Evolutionary conservation across 1,140 invertebrate genomes (phyloP), one percentile per base, ranked within the genome.

Genomic region (Drosophila nigromelanica): DNA sequence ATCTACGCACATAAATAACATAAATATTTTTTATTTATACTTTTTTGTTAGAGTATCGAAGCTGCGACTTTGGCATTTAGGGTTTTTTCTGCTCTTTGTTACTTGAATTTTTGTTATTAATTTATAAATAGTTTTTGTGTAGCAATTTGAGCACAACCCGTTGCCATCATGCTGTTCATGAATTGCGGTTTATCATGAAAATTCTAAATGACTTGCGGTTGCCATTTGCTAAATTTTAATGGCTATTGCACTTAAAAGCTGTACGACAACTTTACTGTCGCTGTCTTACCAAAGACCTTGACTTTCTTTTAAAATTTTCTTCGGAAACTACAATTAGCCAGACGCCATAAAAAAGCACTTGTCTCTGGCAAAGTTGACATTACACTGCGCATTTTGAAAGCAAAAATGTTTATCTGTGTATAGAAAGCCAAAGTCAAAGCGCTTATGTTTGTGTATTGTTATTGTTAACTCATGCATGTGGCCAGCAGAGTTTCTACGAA

Each of bases 291-390:
- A 66, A 76, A 86, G 83, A 86, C 82, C 82, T 86, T 86, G 82
- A 86, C 82, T 89, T 86, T 86, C 82, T 87, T 86, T 87, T 78
- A 39, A 48, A 62, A 70, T 69, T 85, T 85, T 85, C 80, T 80
- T 61, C 55, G 47, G 33, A 51, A 39, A 50, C 37, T 51, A 59
- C 78, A 78, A 86, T 87, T 86, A 82, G 71, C 63, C 45, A 61
- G 18, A 14, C 21, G 68, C 30, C 67, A 81, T 76, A 78, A 78
- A 82, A 82, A 74, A 58, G 18, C 21, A 52, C 62, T 66, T 67
- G 48, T 37, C 40, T 42, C 61, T 85, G 67, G 63, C 67, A 76
- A 62, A 76, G 73, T 77, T 76, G 55, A 75, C 56, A 64, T 85
- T 69, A 85, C 76, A 66, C 51, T 47, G 69, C 52, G 67, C 61